phyloP scores from a whole-genome alignment of 2,797 vertebrate genomes.

The Galaxias olidus region DNA sequence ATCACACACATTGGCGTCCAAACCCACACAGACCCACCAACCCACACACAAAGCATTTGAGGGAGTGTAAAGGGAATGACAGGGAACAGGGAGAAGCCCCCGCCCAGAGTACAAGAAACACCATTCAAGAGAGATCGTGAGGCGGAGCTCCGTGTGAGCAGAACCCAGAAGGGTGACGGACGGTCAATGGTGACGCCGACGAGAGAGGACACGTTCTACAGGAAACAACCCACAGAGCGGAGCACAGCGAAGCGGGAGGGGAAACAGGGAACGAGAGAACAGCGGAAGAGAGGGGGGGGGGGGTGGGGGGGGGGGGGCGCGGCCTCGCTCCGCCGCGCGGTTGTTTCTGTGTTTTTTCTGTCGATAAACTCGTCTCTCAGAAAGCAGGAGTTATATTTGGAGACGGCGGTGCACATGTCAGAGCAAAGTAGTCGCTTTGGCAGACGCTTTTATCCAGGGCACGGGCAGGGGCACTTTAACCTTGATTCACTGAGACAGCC shows the following conservation, averaged over 20 bases:
- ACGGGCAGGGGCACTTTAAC: slow-evolving; percentile 48
- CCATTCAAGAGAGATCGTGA: slow-evolving; percentile 18
- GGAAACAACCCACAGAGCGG: slow-evolving; percentile 14
- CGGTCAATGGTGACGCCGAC: slow-evolving; percentile 22
- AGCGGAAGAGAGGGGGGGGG: neutral
- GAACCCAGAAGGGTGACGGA: slow-evolving; percentile 16
- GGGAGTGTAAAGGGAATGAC: slow-evolving; percentile 2
- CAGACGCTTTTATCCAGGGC: slow-evolving; percentile 54
- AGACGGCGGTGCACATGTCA: slow-evolving; percentile 45
- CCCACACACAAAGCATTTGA: neutral
- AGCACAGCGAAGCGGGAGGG: slow-evolving; percentile 23
- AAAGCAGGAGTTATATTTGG: slow-evolving; percentile 63
- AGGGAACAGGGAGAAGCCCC: slow-evolving; percentile 20
- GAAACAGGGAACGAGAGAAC: slow-evolving; percentile 3
- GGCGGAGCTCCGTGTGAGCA: slow-evolving; percentile 27
- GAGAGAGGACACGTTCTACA: slow-evolving; percentile 37
- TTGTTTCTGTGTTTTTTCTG: slow-evolving; percentile 31
- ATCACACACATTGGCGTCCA: neutral
- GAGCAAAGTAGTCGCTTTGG: slow-evolving; percentile 32
- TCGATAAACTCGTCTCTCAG: slow-evolving; percentile 53
- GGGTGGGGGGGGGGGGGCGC: neutral
- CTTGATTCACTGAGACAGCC: slow-evolving; percentile 66
- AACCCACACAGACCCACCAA: neutral
- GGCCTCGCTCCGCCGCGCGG: slow-evolving; percentile 33
- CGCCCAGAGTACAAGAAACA: slow-evolving; percentile 15